Evolutionary conservation across 1,140 invertebrate species (phyloP).

Genomic region (Plutomurus gul): DNA sequence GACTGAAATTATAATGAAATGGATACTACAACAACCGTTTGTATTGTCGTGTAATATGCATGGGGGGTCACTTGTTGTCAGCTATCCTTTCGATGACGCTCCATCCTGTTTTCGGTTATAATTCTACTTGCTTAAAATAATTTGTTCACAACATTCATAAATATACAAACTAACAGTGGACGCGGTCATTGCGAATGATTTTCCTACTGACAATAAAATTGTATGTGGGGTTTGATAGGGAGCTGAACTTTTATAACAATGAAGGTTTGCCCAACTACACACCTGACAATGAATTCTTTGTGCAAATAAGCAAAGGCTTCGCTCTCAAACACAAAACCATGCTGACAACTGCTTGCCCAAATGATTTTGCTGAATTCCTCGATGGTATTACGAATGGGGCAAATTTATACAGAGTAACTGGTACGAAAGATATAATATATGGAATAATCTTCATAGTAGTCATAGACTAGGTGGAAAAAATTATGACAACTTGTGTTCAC

Average conservation of each 20-base stretch:
- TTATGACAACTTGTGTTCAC: conserved; percentile 53
- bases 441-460: background rate
- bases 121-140: background rate
- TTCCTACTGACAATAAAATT: too few relatives aligned
- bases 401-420: conserved; percentile 72
- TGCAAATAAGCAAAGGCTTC: conserved; percentile 74
- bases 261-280: too few relatives aligned
- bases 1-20: conserved; percentile 86
- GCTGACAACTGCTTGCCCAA: conserved; percentile 59
- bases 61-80: conserved; percentile 87
- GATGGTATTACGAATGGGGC: conserved; percentile 86
- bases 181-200: too few relatives aligned
- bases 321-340: conserved; percentile 74
- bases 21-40: conserved; percentile 82
- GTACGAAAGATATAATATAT: conserved; percentile 50
- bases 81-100: conserved; percentile 71
- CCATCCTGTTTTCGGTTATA: conserved; percentile 28
- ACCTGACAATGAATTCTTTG: background rate
- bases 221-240: too few relatives aligned
- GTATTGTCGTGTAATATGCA: conserved; percentile 90
- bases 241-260: too few relatives aligned
- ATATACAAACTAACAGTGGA: too few relatives aligned
- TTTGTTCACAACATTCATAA: background rate
- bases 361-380: conserved; percentile 64
- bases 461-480: background rate